phyloP scores from a whole-genome alignment of 2,797 vertebrate species.

The Rallus crepitans region DNA sequence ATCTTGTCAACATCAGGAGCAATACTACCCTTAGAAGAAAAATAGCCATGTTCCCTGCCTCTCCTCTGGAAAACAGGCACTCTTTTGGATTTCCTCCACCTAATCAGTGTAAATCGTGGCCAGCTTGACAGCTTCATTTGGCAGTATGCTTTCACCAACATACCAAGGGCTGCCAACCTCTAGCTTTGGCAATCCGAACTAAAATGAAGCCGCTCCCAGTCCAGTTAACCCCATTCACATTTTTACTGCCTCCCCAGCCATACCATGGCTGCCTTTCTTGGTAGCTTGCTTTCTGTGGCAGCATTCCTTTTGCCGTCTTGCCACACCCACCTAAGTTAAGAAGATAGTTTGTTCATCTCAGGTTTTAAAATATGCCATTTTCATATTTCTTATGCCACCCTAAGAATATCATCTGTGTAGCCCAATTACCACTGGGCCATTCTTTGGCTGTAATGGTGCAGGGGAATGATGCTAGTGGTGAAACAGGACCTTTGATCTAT shows the following conservation, averaged over 20 bases:
- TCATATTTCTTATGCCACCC: not conserved
- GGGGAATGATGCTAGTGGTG: not conserved
- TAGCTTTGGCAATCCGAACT: not conserved
- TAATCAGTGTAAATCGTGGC: not conserved
- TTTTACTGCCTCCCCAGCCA: not conserved
- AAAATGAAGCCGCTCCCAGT: not conserved
- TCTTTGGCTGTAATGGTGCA: rapidly evolving
- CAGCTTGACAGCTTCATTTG: not conserved
- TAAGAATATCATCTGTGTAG: not conserved
- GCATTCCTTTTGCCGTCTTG: not conserved
- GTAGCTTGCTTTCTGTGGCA: not conserved
- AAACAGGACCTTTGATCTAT: not conserved
- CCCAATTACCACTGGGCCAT: not conserved
- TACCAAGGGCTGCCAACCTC: not conserved
- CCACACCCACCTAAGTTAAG: not conserved
- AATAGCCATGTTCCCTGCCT: not conserved
- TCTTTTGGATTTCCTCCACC: not conserved
- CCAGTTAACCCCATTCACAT: not conserved
- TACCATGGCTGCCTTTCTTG: not conserved
- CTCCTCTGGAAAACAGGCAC: not conserved
- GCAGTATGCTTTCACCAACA: not conserved
- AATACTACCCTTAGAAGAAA: not conserved
- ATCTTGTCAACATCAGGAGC: not conserved
- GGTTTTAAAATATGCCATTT: not conserved
- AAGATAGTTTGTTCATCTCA: not conserved